Evolutionary conservation across 1,140 invertebrate species (phyloP).

Genomic region (Drosophila persimilis): DNA sequence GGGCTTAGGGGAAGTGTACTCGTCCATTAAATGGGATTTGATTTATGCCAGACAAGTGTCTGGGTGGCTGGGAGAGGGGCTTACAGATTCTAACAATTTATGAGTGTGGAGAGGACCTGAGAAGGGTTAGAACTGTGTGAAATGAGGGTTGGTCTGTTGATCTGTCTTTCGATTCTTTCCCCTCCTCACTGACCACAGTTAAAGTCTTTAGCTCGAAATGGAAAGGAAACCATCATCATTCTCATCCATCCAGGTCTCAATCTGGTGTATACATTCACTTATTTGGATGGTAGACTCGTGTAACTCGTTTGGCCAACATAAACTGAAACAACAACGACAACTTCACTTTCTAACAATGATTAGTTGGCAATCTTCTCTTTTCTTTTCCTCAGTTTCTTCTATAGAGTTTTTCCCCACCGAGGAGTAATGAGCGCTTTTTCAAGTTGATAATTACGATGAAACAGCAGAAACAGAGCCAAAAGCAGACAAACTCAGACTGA

Average conservation of each 20-base stretch:
- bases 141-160: slow-evolving; percentile 2
- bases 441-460: slow-evolving; percentile 80
- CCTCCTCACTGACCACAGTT: slow-evolving; percentile 26
- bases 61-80: slow-evolving; percentile 28
- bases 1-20: slow-evolving; percentile 11
- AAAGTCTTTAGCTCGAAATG: slow-evolving; percentile 26
- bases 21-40: slow-evolving; percentile 54
- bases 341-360: slow-evolving; percentile 75
- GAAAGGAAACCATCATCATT: slow-evolving; percentile 12
- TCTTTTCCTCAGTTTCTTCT: slow-evolving; percentile 16
- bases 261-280: slow-evolving; percentile 11
- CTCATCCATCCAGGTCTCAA: slow-evolving; percentile 27
- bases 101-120: slow-evolving; percentile 14
- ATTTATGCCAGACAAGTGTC: slow-evolving; percentile 71
- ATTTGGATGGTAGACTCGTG: slow-evolving; percentile 24
- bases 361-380: slow-evolving; percentile 44
- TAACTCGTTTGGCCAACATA: slow-evolving; percentile 47
- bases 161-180: background rate
- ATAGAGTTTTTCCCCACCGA: slow-evolving; percentile 4
- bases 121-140: slow-evolving; percentile 14
- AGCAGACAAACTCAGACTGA: too few relatives aligned
- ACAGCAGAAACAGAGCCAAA: slow-evolving; percentile 52
- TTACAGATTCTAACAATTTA: slow-evolving; percentile 27
- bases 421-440: slow-evolving; percentile 72
- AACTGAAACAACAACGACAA: slow-evolving; percentile 14